Base-by-base conservation (phyloP, 2,888 invertebrate genomes). In the Mechanitis messenoides region DNA sequence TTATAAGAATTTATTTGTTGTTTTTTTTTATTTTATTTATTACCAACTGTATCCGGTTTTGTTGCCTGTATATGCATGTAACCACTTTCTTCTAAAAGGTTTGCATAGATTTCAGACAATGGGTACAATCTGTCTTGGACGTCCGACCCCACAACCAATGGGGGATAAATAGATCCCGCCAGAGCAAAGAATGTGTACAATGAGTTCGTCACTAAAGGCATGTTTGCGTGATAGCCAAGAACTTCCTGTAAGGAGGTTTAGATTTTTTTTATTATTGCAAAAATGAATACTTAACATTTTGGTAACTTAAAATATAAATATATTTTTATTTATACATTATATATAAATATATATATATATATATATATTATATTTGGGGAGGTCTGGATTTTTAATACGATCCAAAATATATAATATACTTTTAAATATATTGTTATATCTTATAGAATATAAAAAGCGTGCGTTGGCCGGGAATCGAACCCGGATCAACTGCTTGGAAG, bases 1-100 rank as follows among this genome's bases (percentile, higher is more conserved):
- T 20, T 20, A 4, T 50, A 20, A 5, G 6, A 4, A 47, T 20
- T n/a, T 46, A 11, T 50, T 50, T 28, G 0, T 28, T 28, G 9
- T 28, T 28, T 3, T 2, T 2, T 53, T 33, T 28, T 55, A 54
- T 55, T 46, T 33, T 38, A 31, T 54, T 54, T 56, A 83, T 76
- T 76, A 93, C 95, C 96, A 62, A 95, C 85, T 0, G 96, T 96
- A 72, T 97, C 96, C 3, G 97, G 97, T 78, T 96, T 96, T 0
- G 96, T 95, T 0, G 95, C 92, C 76, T 96, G 96, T 20, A 96
- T 70, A 76, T 96, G 96, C 66, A 94, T 73, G 66, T 74, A 92
- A 0, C 76, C 79, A 0, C 65, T 58, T 53, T 84, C 84, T 31
- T 82, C 76, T 0, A 85, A 0, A 1, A 83, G 3, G 12, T 20